These are phyloP conservation scores for Gryllus bimaculatus DNA, from an alignment of 1,140 invertebrate species.

Conservation along the genomic window DNA sequence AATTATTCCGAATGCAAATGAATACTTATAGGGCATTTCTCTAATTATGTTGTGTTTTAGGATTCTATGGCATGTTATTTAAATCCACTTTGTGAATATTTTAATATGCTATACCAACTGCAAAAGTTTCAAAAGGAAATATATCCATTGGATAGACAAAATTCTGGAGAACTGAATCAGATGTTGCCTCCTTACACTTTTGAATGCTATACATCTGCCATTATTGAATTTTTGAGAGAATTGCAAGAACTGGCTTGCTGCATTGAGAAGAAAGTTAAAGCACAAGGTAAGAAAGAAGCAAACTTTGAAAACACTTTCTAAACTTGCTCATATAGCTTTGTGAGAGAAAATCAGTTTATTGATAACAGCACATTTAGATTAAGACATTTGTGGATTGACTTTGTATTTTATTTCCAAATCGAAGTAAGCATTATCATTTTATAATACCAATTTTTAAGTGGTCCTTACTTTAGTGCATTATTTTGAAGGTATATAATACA, in stretches of 20 bases:
- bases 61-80: neutral
- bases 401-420: no score
- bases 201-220: constrained; percentile 23
- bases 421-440: no score
- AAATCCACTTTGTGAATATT: constrained; percentile 31
- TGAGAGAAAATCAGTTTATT: no score
- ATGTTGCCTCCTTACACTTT: constrained; percentile 24
- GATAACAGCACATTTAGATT: no score
- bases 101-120: constrained; percentile 33
- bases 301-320: no score
- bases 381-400: no score
- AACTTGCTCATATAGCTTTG: no score
- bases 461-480: no score
- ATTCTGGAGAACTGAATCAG: constrained; percentile 29
- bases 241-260: constrained; percentile 25
- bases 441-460: no score
- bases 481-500: no score
- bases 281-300: constrained; percentile 27
- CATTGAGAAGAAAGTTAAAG: constrained; percentile 28
- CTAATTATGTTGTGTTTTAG: neutral
- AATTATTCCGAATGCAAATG: neutral
- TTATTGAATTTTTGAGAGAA: constrained; percentile 27
- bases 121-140: constrained; percentile 31
- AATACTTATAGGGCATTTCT: neutral
- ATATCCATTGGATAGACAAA: constrained; percentile 26